A percentile compares a stretch with the other conserved stretches of the same genome.
These are phyloP conservation scores for Varecia variegata DNA, from an alignment of 2,797 vertebrate genomes.

Conservation along the genomic window DNA sequence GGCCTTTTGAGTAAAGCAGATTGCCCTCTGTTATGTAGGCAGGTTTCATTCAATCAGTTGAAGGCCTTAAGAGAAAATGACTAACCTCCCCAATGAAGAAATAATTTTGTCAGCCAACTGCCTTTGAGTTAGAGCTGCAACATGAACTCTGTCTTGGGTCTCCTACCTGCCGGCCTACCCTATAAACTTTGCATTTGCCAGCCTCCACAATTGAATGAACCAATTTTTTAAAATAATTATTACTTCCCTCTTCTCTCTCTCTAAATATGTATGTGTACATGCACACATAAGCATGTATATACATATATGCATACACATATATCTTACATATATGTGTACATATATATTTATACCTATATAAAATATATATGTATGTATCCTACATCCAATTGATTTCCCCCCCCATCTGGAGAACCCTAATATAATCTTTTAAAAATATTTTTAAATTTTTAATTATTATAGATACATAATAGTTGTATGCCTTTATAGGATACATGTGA, in stretches of 20 bases:
- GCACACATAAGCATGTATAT: too few relatives aligned
- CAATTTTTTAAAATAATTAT: background rate
- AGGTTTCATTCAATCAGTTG: background rate
- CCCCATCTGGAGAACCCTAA: background rate
- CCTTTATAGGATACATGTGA: background rate
- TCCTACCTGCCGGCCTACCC: too few relatives aligned
- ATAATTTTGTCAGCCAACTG: background rate
- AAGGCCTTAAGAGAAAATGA: background rate
- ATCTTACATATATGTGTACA: too few relatives aligned
- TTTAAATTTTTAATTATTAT: too few relatives aligned
- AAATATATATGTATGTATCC: accelerated
- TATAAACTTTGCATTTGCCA: background rate
- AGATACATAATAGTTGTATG: background rate
- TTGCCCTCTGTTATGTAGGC: background rate
- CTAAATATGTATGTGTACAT: background rate
- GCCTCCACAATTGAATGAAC: background rate
- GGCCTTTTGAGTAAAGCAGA: background rate
- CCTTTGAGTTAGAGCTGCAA: background rate
- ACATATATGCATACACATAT: background rate
- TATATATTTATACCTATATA: background rate
- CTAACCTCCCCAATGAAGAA: background rate
- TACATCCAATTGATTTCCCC: too few relatives aligned
- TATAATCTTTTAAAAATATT: background rate
- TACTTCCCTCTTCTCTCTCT: background rate
- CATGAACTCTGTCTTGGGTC: background rate